A percentile compares a stretch with the other conserved stretches of the same genome.
Conservation (phyloP, 2,113 vertebrate species). For the Onychostoma macrolepis region DNA sequence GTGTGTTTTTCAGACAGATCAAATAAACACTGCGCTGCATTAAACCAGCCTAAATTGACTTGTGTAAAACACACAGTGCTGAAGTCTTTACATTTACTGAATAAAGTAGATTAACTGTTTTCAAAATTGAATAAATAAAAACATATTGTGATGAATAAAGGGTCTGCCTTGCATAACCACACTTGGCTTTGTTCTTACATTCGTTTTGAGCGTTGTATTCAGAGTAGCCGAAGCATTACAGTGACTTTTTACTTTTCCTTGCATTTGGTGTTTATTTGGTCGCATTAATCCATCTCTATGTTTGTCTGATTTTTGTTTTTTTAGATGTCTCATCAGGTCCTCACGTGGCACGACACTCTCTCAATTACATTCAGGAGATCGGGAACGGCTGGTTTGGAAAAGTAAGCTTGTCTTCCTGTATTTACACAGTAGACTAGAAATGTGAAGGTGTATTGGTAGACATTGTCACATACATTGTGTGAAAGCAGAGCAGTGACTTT, state of each 20-base stretch:
- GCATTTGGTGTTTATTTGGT: neutral
- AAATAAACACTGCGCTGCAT: too few species aligned
- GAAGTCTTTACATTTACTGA: neutral
- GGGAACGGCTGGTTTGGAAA: constrained; percentile 98
- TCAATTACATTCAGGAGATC: constrained; percentile 98
- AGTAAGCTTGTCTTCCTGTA: constrained; percentile 71
- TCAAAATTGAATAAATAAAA: neutral
- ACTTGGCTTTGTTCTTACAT: too few species aligned
- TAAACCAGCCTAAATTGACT: too few species aligned
- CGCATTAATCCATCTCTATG: neutral
- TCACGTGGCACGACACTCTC: constrained; percentile 89
- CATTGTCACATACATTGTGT: neutral
- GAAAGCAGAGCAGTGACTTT: constrained; percentile 15
- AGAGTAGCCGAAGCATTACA: neutral
- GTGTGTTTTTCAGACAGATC: too few species aligned
- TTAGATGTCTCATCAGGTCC: constrained; percentile 83
- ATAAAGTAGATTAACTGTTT: neutral
- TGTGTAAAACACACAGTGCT: neutral
- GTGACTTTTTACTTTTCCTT: neutral
- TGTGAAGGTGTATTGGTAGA: constrained; percentile 1
- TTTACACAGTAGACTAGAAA: constrained; percentile 19
- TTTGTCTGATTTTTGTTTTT: constrained; percentile 52
- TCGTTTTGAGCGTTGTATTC: neutral
- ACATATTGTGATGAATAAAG: neutral
- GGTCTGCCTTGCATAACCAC: neutral